Evolutionary conservation across 2,888 invertebrate species (phyloP).

Genomic region (Stegana nigrithorax): DNA sequence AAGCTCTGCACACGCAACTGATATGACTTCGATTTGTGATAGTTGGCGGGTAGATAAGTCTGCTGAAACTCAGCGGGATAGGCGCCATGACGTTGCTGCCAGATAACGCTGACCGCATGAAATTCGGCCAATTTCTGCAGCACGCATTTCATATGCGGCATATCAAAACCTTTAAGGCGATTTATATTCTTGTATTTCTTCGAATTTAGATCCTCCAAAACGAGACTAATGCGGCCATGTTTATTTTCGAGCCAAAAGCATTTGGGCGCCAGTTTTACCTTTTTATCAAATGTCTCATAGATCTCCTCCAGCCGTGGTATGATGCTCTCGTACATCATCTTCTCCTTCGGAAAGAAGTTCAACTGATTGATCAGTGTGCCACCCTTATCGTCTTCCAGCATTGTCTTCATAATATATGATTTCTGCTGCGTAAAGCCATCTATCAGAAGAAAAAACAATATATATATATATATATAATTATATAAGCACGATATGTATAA

Average conservation of each 20-base stretch:
- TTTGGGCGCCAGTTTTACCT: slow-evolving; percentile 58
- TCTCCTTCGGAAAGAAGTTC: slow-evolving; percentile 65
- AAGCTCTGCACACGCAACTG: slow-evolving; percentile 54
- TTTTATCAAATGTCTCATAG: slow-evolving; percentile 49
- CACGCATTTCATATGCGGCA: slow-evolving; percentile 59
- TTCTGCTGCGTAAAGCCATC: slow-evolving; percentile 58
- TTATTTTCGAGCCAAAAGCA: slow-evolving; percentile 56
- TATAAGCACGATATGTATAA: too few species aligned
- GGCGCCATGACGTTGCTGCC: slow-evolving; percentile 51
- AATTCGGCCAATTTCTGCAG: slow-evolving; percentile 64
- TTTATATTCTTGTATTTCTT: slow-evolving; percentile 60
- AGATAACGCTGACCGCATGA: slow-evolving; percentile 64
- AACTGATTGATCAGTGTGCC: slow-evolving; percentile 54
- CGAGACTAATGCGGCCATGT: slow-evolving; percentile 53
- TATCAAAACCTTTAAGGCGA: slow-evolving; percentile 62
- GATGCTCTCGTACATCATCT: slow-evolving; percentile 58
- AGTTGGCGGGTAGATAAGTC: slow-evolving; percentile 60
- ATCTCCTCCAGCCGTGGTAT: slow-evolving; percentile 60
- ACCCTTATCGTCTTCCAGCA: slow-evolving; percentile 53
- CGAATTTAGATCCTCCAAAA: slow-evolving; percentile 60
- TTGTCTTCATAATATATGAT: slow-evolving; percentile 63
- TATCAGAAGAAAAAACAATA: slow-evolving; percentile 22
- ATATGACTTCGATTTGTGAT: slow-evolving; percentile 57
- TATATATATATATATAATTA: too few species aligned
- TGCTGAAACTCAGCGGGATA: slow-evolving; percentile 55